Base-by-base conservation (phyloP, 2,888 invertebrate genomes). In the Xanthia icteritia region DNA sequence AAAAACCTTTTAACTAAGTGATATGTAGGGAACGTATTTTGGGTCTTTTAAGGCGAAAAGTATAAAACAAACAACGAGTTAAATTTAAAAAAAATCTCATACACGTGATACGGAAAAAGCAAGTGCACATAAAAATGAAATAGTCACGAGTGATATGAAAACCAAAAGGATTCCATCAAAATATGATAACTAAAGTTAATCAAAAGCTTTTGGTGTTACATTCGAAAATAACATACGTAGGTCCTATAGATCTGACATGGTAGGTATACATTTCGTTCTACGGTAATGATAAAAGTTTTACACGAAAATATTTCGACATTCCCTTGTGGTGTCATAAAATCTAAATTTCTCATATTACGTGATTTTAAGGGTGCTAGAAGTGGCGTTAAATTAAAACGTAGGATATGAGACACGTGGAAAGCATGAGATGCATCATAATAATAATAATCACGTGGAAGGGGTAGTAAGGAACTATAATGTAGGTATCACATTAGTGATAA, bases 351-450 rank as follows among this genome's bases (percentile, higher is more conserved):
- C 81, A 74, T 61, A 78, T 83, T 76, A 65, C 66, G 64, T 72
- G 71, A 82, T 77, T 66, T 76, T 74, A 68, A 78, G 39, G 66
- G 36, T 36, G n/a, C 51, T 73, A 68, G 58, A 70, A 67, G 69
- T 66, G 72, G 86, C 84, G 76, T 73, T 58, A 86, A 86, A 81
- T 86, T 81, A 77, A 80, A 85, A 56, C 73, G 42, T 77, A 67
- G 63, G 9, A 17, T 56, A 61, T 67, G 45, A 68, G 61, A 5
- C 63, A 23, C 61, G 51, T 13, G 73, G 63, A 67, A 27, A 8
- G 23, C 60, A 20, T 6, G 13, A n/a, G 60, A 48, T 23, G 51
- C 51, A 17, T 31, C 42, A 23, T 70, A 27, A 56, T 56, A 27
- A 15, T 58, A 15, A 58, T 36, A 17, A 60, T 67, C 42, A 31